A percentile compares a stretch with the other conserved stretches of the same genome.
These are phyloP conservation scores for Chymomyza procnemis DNA, from an alignment of 2,888 invertebrate genomes.

Conservation along the genomic window DNA sequence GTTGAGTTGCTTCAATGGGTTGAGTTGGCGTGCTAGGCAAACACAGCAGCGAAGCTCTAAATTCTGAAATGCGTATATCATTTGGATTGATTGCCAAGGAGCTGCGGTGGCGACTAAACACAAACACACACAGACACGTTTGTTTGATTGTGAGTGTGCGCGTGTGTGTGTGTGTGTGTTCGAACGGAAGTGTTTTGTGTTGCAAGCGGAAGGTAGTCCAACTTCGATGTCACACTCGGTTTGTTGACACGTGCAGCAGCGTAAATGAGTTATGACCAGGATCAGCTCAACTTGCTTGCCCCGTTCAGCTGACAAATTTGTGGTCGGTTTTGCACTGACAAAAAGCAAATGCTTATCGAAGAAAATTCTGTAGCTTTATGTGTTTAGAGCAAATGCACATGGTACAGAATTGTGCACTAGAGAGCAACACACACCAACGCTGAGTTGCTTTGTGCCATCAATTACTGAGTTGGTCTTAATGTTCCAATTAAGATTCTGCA, in stretches of 20 bases:
- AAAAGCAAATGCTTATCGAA: neutral
- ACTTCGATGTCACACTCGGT: slow-evolving; percentile 56
- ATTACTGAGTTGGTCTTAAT: too few species aligned
- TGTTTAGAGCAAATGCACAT: too few species aligned
- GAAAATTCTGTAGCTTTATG: too few species aligned
- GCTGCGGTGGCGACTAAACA: slow-evolving; percentile 26
- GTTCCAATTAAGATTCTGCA: too few species aligned
- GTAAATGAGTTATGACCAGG: slow-evolving; percentile 56
- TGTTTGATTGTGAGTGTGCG: slow-evolving; percentile 38
- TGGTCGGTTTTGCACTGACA: neutral
- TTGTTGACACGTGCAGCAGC: slow-evolving; percentile 57
- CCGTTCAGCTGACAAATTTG: neutral
- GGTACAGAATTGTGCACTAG: too few species aligned
- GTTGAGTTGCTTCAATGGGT: neutral
- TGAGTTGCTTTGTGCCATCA: too few species aligned
- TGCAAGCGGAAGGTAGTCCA: slow-evolving; percentile 45
- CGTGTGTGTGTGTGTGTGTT: slow-evolving; percentile 14
- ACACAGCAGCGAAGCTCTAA: slow-evolving; percentile 40
- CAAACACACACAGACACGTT: slow-evolving; percentile 17
- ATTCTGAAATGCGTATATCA: slow-evolving; percentile 66
- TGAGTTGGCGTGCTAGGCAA: slow-evolving; percentile 39
- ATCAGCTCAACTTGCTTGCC: neutral
- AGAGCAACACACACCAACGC: too few species aligned
- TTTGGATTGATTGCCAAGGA: slow-evolving; percentile 66
- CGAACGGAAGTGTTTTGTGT: slow-evolving; percentile 40